Evolutionary conservation across 2,888 invertebrate species (phyloP).

Genomic region (Allygus modestus): DNA sequence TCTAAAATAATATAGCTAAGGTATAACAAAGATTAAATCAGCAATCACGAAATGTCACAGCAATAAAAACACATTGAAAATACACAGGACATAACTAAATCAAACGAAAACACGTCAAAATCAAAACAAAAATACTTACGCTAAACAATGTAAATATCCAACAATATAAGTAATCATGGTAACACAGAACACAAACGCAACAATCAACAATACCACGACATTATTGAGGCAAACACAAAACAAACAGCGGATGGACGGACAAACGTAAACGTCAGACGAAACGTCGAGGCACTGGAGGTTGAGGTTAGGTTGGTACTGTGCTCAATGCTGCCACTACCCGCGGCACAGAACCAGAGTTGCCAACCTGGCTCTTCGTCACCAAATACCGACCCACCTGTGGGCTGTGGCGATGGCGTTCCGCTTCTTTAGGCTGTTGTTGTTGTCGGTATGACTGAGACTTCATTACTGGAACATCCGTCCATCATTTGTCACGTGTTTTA

Average conservation of each 20-base stretch:
- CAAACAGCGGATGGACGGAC: slow-evolving; percentile 14
- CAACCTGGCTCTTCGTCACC: slow-evolving; percentile 7
- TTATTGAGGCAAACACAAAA: slow-evolving; percentile 14
- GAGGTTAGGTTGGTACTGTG: slow-evolving; percentile 47
- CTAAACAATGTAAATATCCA: slow-evolving; percentile 21
- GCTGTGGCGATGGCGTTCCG: not conserved
- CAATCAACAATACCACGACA: slow-evolving; percentile 5
- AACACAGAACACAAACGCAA: slow-evolving; percentile 22
- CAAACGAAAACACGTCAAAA: too few species aligned
- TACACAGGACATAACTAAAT: too few species aligned
- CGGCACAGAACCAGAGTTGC: not conserved
- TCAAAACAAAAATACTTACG: slow-evolving; percentile 11
- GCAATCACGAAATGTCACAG: too few species aligned
- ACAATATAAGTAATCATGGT: slow-evolving; percentile 16
- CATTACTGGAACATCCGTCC: not conserved
- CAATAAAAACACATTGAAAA: too few species aligned
- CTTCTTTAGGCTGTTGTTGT: not conserved
- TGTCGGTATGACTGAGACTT: not conserved
- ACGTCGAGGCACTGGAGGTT: not conserved
- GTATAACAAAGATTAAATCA: too few species aligned
- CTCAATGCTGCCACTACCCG: not conserved
- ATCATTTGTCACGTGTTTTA: slow-evolving; percentile 16
- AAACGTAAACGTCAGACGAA: slow-evolving; percentile 31
- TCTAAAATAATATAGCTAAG: too few species aligned
- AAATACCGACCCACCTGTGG: slow-evolving; percentile 11